Evolutionary conservation across 2,113 vertebrate genomes (phyloP).

Genomic region (Tupaia tana): DNA sequence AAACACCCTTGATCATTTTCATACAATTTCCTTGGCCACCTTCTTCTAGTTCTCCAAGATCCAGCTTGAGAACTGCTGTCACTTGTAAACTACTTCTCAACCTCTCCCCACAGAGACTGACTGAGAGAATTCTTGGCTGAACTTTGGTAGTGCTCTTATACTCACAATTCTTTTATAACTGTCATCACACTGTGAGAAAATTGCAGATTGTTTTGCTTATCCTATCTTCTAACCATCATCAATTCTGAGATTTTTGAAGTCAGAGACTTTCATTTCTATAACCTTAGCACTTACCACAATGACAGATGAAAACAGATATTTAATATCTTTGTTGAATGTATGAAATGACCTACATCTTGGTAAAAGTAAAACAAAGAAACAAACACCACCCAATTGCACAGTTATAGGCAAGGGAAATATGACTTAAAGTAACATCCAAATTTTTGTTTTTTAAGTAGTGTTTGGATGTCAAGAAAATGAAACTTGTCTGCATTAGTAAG

Average conservation of each 20-base stretch:
- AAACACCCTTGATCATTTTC: not conserved
- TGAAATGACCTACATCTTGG: slow-evolving; percentile 14
- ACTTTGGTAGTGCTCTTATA: not conserved
- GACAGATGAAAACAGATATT: not conserved
- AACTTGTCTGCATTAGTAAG: not conserved
- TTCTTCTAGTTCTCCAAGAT: not conserved
- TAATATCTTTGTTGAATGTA: not conserved
- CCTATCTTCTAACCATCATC: not conserved
- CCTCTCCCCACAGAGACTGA: not conserved
- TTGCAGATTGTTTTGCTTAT: not conserved
- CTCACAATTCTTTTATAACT: not conserved
- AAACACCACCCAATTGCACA: not conserved
- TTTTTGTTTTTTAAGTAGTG: not conserved
- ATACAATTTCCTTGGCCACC: not conserved
- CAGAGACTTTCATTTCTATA: not conserved
- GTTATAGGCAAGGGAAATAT: not conserved
- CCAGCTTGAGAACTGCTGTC: not conserved
- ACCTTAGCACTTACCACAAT: not conserved
- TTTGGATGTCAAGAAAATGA: not conserved
- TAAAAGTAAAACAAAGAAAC: not conserved
- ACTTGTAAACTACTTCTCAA: not conserved
- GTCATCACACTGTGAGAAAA: not conserved
- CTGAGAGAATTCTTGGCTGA: not conserved
- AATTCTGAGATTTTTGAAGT: not conserved
- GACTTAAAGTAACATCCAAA: not conserved